Conservation (phyloP, 2,113 vertebrate species). For the Rhynchopsitta pachyrhyncha region DNA sequence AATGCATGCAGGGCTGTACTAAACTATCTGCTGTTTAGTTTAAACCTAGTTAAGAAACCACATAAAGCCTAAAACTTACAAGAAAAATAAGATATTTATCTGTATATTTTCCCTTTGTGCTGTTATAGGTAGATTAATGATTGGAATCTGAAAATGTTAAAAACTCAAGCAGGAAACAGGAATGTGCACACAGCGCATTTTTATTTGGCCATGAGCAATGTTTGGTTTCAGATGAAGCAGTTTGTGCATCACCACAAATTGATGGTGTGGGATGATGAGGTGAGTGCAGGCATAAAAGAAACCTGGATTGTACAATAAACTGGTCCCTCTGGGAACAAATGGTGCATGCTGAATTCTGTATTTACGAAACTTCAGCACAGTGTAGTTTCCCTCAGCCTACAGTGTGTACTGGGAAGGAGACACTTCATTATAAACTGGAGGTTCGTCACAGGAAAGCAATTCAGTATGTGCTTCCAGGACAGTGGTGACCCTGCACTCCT, state of each 20-base stretch:
- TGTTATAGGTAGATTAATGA: not conserved
- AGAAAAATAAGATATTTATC: not conserved
- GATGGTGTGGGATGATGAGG: not conserved
- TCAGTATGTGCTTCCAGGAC: not conserved
- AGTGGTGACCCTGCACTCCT: not conserved
- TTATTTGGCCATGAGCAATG: not conserved
- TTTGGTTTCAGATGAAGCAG: not conserved
- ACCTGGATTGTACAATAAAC: not conserved
- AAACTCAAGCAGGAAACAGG: not conserved
- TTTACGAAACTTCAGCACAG: not conserved
- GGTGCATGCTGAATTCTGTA: not conserved
- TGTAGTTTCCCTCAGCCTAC: not conserved
- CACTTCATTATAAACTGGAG: not conserved
- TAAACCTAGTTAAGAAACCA: not conserved
- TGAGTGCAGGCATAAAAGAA: not conserved
- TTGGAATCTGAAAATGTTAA: not conserved
- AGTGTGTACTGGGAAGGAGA: not conserved
- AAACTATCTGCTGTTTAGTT: not conserved
- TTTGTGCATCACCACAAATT: not conserved
- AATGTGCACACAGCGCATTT: not conserved
- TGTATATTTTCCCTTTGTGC: not conserved
- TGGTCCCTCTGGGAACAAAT: not conserved
- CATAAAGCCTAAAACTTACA: not conserved
- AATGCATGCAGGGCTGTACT: not conserved
- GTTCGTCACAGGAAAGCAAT: not conserved